Evolutionary conservation across 2,113 vertebrate species (phyloP).

Genomic region (Seriola aureovittata): DNA sequence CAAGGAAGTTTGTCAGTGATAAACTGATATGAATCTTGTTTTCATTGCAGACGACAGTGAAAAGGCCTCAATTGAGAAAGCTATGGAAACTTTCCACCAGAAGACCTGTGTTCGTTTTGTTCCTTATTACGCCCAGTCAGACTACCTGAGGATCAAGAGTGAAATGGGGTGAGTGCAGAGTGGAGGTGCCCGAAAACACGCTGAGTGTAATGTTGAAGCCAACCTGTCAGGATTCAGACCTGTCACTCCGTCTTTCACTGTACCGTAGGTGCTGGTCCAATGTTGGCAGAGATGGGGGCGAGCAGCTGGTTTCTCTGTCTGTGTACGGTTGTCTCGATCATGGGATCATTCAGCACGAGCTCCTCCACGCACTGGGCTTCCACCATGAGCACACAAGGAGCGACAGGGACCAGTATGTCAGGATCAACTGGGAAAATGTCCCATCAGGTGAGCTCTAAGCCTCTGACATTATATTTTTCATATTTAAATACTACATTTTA

Average conservation of each 20-base stretch:
- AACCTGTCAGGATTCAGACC: neutral
- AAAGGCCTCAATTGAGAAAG: slow-evolving; percentile 22
- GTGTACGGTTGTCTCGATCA: slow-evolving; percentile 45
- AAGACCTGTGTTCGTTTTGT: slow-evolving; percentile 64
- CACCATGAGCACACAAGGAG: slow-evolving; percentile 70
- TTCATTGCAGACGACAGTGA: slow-evolving; percentile 23
- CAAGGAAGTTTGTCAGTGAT: too few species aligned
- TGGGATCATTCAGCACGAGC: slow-evolving; percentile 66
- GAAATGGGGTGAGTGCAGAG: slow-evolving; percentile 18
- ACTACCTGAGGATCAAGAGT: slow-evolving; percentile 59
- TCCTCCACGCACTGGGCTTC: slow-evolving; percentile 70
- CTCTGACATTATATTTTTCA: too few species aligned
- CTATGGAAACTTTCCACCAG: slow-evolving; percentile 47
- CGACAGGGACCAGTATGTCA: slow-evolving; percentile 70
- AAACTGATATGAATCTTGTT: neutral
- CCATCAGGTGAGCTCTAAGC: slow-evolving; percentile 27
- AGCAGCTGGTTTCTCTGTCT: slow-evolving; percentile 65
- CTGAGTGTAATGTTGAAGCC: neutral
- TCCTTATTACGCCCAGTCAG: slow-evolving; percentile 22
- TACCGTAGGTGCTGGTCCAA: slow-evolving; percentile 37
- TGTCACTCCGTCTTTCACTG: neutral
- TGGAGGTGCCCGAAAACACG: neutral
- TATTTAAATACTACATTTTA: too few species aligned
- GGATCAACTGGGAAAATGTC: slow-evolving; percentile 67
- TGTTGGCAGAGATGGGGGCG: slow-evolving; percentile 46